Base-by-base conservation (phyloP, 2,113 vertebrate species). In the Chloropsis hardwickii region DNA sequence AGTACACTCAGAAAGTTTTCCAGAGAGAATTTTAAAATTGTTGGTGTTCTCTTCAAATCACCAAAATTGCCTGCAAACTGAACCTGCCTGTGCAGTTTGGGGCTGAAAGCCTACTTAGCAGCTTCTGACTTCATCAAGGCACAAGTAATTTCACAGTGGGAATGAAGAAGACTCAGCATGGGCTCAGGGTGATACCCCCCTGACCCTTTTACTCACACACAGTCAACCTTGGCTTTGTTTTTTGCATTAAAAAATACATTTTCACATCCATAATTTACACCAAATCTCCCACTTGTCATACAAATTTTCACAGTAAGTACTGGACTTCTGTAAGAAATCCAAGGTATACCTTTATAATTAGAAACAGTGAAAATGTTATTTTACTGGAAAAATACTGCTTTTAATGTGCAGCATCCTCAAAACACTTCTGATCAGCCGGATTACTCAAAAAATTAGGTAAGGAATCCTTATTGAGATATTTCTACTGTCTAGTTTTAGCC, bases 151-250 rank as follows among this genome's bases (percentile, higher is more conserved):
- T 72, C 74, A 39, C 12, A n/a, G 14, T 29, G 25, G 42, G 10
- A 81, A 40, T 7, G 9, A 7, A 48, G 31, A 47, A 37, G 7
- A 2, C 12, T 88, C 10, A 60, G 33, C 2, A 6, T 10, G 27
- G 28, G 9, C 53, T 33, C 6, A 17, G 18, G 2, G 8, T 53
- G 11, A 4, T 60, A 3, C 8, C 3, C 3, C 51, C 8, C 40
- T 39, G 23, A 61, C 11, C 15, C 22, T 39, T 79, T 62, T 27
- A 54, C 25, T 25, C 44, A 72, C 13, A 39, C 2, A 17, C 5
- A 45, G 12, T 20, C 24, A 58, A 1, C 5, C 5, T 70, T 53
- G 8, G 1, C 14, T 57, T 12, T 61, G 11, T 12, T 86, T 92
- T 81, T 51, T 53, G 14, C 22, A 21, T 6, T 17, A 20, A 48